Percentiles rank a stretch among this genome's conserved stretches.
Conservation (phyloP, 2,113 vertebrate genomes). For the Petaurus breviceps region DNA sequence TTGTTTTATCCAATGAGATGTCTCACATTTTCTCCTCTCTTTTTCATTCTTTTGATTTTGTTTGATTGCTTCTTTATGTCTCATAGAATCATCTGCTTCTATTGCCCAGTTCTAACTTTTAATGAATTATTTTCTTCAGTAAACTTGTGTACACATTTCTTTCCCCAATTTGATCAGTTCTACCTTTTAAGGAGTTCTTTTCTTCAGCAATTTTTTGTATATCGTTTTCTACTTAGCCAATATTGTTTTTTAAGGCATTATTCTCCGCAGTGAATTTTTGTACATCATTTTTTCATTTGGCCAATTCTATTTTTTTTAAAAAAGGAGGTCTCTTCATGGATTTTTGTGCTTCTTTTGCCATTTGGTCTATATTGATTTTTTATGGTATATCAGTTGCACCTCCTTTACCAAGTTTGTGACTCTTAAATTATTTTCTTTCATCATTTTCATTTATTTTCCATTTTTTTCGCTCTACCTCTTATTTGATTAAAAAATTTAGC, state of each 20-base stretch:
- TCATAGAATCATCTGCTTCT: not conserved
- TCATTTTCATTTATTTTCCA: not conserved
- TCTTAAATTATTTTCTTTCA: not conserved
- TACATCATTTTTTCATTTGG: not conserved
- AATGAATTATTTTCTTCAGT: not conserved
- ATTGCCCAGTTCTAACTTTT: not conserved
- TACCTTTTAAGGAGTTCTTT: not conserved
- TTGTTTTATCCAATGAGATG: not conserved
- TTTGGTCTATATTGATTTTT: too few relatives aligned
- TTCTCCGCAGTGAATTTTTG: not conserved
- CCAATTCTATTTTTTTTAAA: not conserved
- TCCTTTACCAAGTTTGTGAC: not conserved
- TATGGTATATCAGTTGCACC: too few relatives aligned
- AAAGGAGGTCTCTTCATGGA: too few relatives aligned
- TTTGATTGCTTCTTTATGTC: not conserved
- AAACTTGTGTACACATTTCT: not conserved
- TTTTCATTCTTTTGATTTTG: not conserved
- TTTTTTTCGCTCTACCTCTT: not conserved
- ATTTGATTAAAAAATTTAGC: not conserved
- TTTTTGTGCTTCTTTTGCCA: too few relatives aligned
- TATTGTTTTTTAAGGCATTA: not conserved
- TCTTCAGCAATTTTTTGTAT: not conserved
- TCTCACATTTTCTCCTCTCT: not conserved
- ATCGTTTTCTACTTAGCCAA: not conserved
- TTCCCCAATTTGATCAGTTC: not conserved